Conservation (phyloP, 2,888 invertebrate species). For the Thymelicus lineola region DNA sequence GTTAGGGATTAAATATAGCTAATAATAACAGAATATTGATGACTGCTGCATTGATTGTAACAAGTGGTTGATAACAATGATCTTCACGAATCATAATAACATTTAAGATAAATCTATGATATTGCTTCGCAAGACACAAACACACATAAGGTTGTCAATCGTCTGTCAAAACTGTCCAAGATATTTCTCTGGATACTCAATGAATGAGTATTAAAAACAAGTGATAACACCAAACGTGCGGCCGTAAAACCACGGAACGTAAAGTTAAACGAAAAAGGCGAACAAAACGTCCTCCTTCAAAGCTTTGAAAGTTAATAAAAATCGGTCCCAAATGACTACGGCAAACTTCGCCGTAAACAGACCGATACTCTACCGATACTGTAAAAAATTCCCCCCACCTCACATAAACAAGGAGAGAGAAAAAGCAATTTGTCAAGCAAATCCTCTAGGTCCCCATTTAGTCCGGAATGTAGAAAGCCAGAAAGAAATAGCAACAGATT, state of each 20-base stretch:
- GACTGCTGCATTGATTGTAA: not conserved
- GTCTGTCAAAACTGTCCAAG: slow-evolving; percentile 24
- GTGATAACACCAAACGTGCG: slow-evolving; percentile 70
- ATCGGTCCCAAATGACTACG: slow-evolving; percentile 75
- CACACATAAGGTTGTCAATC: not conserved
- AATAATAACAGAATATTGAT: not conserved
- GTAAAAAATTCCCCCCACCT: slow-evolving; percentile 49
- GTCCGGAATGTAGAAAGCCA: slow-evolving; percentile 56
- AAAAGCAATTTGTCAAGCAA: slow-evolving; percentile 83
- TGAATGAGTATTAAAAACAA: slow-evolving; percentile 49
- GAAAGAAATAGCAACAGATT: slow-evolving; percentile 46
- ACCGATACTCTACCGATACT: slow-evolving; percentile 64
- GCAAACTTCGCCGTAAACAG: slow-evolving; percentile 73
- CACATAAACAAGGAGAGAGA: slow-evolving; percentile 70
- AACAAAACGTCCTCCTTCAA: slow-evolving; percentile 56
- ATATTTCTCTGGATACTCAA: slow-evolving; percentile 35
- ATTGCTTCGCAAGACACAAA: not conserved
- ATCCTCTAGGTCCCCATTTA: slow-evolving; percentile 67
- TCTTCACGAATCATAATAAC: too few relatives aligned
- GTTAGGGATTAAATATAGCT: slow-evolving; percentile 2
- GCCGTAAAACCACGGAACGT: slow-evolving; percentile 63
- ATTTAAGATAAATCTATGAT: too few relatives aligned
- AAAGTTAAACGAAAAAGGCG: slow-evolving; percentile 68
- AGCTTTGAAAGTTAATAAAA: slow-evolving; percentile 78
- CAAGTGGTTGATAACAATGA: too few relatives aligned